phyloP scores from a whole-genome alignment of 2,797 vertebrate genomes.

The Zenarchopterus dispar region DNA sequence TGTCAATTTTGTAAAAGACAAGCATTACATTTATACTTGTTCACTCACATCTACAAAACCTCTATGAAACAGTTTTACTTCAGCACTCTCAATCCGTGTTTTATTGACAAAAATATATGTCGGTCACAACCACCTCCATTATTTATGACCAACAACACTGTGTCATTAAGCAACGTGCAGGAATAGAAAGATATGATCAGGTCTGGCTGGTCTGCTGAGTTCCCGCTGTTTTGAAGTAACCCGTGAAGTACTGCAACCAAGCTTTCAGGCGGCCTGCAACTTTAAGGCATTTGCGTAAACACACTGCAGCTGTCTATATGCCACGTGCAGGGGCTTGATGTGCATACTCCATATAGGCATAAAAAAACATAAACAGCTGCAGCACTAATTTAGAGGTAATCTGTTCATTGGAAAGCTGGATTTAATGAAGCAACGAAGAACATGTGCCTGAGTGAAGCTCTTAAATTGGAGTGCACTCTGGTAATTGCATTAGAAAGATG shows the following conservation, averaged over 20 bases:
- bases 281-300: constrained; percentile 5
- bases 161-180: constrained; percentile 52
- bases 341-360: constrained; percentile 5
- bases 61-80: neutral
- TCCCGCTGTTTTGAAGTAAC: constrained; percentile 20
- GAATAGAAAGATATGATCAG: constrained; percentile 63
- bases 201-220: constrained; percentile 55
- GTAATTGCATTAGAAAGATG: constrained; percentile 61
- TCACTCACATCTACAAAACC: neutral
- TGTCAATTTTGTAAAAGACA: neutral
- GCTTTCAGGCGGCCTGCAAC: constrained; percentile 24
- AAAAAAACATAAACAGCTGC: constrained; percentile 8
- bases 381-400: constrained; percentile 20
- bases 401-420: constrained; percentile 19
- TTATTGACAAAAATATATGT: constrained; percentile 41
- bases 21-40: too few relatives aligned
- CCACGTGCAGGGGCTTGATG: neutral
- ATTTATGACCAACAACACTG: constrained; percentile 57
- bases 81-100: constrained; percentile 12
- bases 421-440: constrained; percentile 52
- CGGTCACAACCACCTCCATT: constrained; percentile 45
- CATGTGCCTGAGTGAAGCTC: constrained; percentile 53
- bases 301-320: neutral
- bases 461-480: constrained; percentile 58
- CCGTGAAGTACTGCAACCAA: constrained; percentile 25